Evolutionary conservation across 2,113 vertebrate genomes (phyloP).

Genomic region (Upupa epops): DNA sequence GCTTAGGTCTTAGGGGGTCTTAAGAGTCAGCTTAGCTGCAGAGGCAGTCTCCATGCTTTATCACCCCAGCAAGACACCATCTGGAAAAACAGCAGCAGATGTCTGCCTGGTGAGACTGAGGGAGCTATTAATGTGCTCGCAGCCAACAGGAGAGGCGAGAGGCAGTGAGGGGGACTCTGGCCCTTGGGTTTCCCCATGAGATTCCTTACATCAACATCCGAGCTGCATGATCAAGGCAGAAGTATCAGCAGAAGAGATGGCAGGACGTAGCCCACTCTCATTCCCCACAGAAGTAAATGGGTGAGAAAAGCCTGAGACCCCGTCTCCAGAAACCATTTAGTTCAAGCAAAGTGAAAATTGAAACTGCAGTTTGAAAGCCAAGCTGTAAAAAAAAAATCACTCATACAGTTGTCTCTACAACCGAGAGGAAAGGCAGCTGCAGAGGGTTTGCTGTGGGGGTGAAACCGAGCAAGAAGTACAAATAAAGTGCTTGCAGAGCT

Average conservation of each 20-base stretch:
- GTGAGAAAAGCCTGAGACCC: background rate
- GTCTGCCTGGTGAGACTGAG: background rate
- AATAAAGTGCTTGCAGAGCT: background rate
- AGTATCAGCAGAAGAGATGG: background rate
- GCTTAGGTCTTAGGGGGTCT: background rate
- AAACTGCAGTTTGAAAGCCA: background rate
- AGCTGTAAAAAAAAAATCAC: background rate
- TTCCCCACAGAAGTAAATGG: background rate
- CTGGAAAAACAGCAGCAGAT: slow-evolving; percentile 39
- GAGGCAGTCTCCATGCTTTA: background rate
- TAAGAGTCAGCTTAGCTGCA: background rate
- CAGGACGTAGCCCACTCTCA: accelerated
- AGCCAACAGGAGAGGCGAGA: background rate
- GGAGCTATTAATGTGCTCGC: background rate
- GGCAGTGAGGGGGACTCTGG: background rate
- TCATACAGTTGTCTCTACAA: background rate
- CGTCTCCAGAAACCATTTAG: background rate
- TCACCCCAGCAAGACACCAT: accelerated
- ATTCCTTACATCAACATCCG: accelerated
- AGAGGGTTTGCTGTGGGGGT: accelerated
- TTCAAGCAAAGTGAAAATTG: background rate
- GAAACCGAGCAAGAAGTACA: background rate
- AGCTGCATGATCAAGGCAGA: accelerated
- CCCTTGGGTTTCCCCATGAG: background rate
- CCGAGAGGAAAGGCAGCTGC: background rate